A percentile compares a stretch with the other conserved stretches of the same genome.
phyloP scores from a whole-genome alignment of 1,140 invertebrate genomes.

The Sycophila sp. region DNA sequence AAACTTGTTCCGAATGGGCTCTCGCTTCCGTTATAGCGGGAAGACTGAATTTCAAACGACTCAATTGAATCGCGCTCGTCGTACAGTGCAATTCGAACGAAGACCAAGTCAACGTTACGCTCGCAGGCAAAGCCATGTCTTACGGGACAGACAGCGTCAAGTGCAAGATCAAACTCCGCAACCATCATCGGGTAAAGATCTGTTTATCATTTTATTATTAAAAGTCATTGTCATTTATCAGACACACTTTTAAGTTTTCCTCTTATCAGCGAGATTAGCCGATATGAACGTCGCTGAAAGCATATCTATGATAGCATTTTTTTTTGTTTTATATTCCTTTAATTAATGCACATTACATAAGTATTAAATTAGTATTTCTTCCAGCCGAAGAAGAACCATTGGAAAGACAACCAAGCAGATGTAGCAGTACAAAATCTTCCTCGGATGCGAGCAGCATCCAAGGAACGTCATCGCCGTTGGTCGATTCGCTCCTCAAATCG shows the following conservation, averaged over 20 bases:
- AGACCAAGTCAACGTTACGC: conserved; percentile 96
- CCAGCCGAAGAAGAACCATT: conserved; percentile 62
- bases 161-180: conserved; percentile 56
- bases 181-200: conserved; percentile 44
- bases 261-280: too few relatives aligned
- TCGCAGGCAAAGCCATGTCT: conserved; percentile 84
- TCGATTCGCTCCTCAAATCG: conserved; percentile 69
- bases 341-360: too few relatives aligned
- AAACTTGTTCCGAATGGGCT: conserved; percentile 97
- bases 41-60: conserved; percentile 97
- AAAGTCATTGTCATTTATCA: too few relatives aligned
- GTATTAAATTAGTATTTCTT: too few relatives aligned
- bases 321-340: not conserved
- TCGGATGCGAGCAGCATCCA: conserved; percentile 54
- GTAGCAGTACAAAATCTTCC: conserved; percentile 65
- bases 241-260: too few relatives aligned
- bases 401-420: conserved; percentile 67
- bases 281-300: too few relatives aligned
- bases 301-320: not conserved
- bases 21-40: conserved; percentile 92
- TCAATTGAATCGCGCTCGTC: conserved; percentile 84
- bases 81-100: conserved; percentile 94
- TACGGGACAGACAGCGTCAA: conserved; percentile 78
- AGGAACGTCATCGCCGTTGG: conserved; percentile 56
- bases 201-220: not conserved